phyloP scores from a whole-genome alignment of 2,797 vertebrate species.

The Tragopan temminckii region DNA sequence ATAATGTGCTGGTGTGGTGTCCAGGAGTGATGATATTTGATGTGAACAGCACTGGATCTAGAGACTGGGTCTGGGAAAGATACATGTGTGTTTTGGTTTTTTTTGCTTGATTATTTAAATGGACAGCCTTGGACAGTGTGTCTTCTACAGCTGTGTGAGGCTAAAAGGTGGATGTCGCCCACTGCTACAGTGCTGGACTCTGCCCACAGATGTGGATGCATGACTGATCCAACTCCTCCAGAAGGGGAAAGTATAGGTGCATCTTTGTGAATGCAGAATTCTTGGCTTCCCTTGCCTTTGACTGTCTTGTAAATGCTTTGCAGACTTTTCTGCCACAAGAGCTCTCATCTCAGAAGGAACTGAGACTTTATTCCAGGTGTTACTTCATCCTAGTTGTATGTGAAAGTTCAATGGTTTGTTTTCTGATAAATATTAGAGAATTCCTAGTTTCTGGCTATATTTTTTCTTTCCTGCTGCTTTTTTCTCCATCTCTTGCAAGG shows the following conservation, averaged over 20 bases:
- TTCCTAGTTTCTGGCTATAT: not conserved
- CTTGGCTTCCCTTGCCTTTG: not conserved
- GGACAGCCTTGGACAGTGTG: not conserved
- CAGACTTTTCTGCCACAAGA: not conserved
- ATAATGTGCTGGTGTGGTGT: rapidly evolving
- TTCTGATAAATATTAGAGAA: not conserved
- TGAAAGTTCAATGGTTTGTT: not conserved
- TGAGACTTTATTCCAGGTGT: not conserved
- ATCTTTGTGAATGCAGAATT: not conserved
- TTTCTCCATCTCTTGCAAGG: not conserved
- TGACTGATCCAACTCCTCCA: not conserved
- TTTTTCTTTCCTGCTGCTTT: not conserved
- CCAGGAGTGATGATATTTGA: not conserved
- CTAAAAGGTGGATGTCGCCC: not conserved
- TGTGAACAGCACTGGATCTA: not conserved
- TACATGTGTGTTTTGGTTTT: not conserved
- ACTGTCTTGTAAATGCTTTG: not conserved
- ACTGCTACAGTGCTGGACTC: not conserved
- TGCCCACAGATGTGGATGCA: not conserved
- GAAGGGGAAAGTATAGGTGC: not conserved
- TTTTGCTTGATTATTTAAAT: not conserved
- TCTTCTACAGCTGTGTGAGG: not conserved
- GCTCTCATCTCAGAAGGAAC: not conserved
- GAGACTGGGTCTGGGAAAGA: not conserved
- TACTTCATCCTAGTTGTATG: not conserved